These are phyloP conservation scores for Diuraphis noxia DNA, from an alignment of 1,140 invertebrate species.

Conservation along the genomic window DNA sequence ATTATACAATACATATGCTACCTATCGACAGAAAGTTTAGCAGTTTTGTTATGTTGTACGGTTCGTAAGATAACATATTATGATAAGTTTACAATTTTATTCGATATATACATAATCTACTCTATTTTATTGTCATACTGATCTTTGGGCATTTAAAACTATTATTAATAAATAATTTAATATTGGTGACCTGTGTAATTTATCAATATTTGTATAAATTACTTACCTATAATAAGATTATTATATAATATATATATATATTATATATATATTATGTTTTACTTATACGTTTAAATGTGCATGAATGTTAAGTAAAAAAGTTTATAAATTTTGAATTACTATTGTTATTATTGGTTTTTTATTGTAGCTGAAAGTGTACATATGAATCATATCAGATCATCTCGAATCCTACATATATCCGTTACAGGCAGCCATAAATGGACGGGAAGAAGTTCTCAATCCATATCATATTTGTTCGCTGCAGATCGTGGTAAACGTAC, in stretches of 20 bases:
- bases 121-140: too few relatives aligned
- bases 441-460: neutral
- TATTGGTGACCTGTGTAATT: too few relatives aligned
- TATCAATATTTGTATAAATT: too few relatives aligned
- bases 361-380: neutral
- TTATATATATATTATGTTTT: neutral
- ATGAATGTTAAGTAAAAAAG: neutral
- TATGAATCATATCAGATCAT: neutral
- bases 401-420: neutral
- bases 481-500: neutral
- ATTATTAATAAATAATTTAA: too few relatives aligned
- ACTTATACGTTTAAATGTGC: neutral
- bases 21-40: too few relatives aligned
- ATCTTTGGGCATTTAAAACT: too few relatives aligned
- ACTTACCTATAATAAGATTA: neutral
- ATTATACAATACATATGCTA: too few relatives aligned
- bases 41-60: too few relatives aligned
- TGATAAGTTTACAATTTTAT: too few relatives aligned
- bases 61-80: too few relatives aligned
- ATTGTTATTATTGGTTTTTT: neutral
- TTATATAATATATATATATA: neutral
- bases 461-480: neutral
- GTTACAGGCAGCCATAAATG: neutral
- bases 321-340: neutral
- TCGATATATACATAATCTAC: too few relatives aligned